A percentile compares a stretch with the other conserved stretches of the same genome.
Evolutionary conservation across 37 sponge, comb jelly and placozoan species (phyloP).

Genomic region (Halichondria panicea): DNA sequence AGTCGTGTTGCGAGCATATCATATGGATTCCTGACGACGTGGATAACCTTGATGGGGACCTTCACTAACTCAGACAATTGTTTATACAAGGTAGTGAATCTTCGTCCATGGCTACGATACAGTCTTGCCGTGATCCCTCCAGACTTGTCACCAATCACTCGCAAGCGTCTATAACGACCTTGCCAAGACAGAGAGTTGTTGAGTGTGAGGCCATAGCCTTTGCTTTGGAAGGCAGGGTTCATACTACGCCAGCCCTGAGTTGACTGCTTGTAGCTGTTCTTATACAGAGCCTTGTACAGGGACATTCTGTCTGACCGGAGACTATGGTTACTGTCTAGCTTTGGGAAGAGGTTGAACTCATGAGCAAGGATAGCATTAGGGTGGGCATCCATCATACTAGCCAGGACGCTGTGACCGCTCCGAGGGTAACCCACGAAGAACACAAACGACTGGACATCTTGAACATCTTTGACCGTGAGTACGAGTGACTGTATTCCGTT

Average conservation of each 20-base stretch:
- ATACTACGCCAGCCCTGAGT: constrained; percentile 18
- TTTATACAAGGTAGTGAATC: neutral
- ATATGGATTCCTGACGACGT: constrained; percentile 39
- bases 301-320: neutral
- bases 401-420: constrained; percentile 71
- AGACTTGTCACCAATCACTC: constrained; percentile 36
- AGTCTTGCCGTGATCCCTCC: neutral
- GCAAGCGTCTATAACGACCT: constrained; percentile 15
- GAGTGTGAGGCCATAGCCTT: constrained; percentile 27
- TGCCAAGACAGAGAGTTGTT: constrained; percentile 18
- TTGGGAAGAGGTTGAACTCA: constrained; percentile 40
- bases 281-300: constrained; percentile 24
- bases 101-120: neutral
- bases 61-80: neutral
- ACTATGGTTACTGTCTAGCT: constrained; percentile 4
- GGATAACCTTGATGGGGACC: constrained; percentile 19
- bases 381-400: constrained; percentile 61
- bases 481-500: too few relatives aligned
- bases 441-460: constrained; percentile 40
- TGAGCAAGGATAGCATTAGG: constrained; percentile 52
- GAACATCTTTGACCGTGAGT: neutral
- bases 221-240: neutral
- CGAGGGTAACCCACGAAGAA: constrained; percentile 64
- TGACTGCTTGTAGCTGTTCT: constrained; percentile 6
- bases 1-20: constrained; percentile 39